Evolutionary conservation across 2,888 invertebrate genomes (phyloP), one percentile per base, ranked within the genome.

Genomic region (Stomorhina lunata): DNA sequence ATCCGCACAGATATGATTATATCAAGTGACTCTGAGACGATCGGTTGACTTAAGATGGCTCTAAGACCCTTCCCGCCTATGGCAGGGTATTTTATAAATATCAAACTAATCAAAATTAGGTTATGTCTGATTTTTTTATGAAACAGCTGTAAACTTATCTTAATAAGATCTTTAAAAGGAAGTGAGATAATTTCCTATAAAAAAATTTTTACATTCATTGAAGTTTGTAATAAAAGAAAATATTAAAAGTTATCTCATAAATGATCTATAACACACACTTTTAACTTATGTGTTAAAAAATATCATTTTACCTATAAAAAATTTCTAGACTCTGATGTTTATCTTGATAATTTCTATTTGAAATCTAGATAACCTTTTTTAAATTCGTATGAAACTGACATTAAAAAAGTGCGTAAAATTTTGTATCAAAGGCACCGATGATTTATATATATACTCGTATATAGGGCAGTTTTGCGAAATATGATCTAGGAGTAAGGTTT

Each of bases 401-500:
- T 17, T 6, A 17, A 34, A 48, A 10, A 45, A 45, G 17, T 9
- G 15, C 27, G n/a, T 15, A 15, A 55, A 0, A 15, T 15, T 17
- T 32, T 17, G 48, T n/a, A 72, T 72, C 59, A 55, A 65, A 63
- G 43, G 43, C 7, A 32, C 45, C 43, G 53, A 32, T 55, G 0
- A 65, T 43, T 9, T 10, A 40, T 53, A 53, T 32, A n/a, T n/a
- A n/a, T n/a, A n/a, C n/a, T n/a, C n/a, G n/a, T n/a, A n/a, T 9
- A 43, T 65, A 29, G 63, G 25, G 22, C 32, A 17, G 25, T 53
- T 27, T 29, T 37, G 27, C 15, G 29, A 68, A 68, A 77, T 22
- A 59, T 40, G 50, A 61, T 59, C 43, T 48, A 48, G 1, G n/a
- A 7, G n/a, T 48, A 59, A 57, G 37, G 34, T 17, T 55, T n/a